Conservation (phyloP, 2,113 vertebrate species). For the Ivindomyrus marchei region DNA sequence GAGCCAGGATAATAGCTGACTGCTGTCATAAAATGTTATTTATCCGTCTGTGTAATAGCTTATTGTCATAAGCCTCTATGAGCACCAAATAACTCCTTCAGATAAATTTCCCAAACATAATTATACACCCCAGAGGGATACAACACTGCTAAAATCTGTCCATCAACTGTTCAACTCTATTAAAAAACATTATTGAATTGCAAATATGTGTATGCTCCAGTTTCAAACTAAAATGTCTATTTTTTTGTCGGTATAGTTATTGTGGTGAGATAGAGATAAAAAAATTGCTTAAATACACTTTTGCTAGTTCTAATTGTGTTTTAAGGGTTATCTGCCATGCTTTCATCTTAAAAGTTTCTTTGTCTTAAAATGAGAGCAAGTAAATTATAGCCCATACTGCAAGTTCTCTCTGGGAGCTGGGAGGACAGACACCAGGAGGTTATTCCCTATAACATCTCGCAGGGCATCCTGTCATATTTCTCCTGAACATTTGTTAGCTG, state of each 20-base stretch:
- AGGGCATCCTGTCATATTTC: background rate
- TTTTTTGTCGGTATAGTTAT: background rate
- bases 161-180: background rate
- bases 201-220: background rate
- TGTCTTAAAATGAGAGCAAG: background rate
- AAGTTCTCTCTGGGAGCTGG: background rate
- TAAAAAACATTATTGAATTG: background rate
- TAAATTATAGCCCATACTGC: background rate
- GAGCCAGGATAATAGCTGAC: background rate
- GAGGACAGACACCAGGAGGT: background rate
- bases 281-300: background rate
- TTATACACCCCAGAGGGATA: background rate
- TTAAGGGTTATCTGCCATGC: background rate
- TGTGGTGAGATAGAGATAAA: background rate
- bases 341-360: background rate
- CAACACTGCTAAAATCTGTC: background rate
- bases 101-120: conserved; percentile 1
- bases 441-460: background rate
- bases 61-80: background rate
- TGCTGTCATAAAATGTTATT: conserved; percentile 5
- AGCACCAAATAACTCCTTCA: conserved; percentile 8
- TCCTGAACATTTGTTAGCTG: background rate
- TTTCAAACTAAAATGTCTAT: background rate
- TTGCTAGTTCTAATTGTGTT: background rate
- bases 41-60: background rate